Percentiles rank a stretch among this genome's conserved stretches.
Conservation (phyloP, 2,797 vertebrate genomes). For the Lophotriccus pileatus region DNA sequence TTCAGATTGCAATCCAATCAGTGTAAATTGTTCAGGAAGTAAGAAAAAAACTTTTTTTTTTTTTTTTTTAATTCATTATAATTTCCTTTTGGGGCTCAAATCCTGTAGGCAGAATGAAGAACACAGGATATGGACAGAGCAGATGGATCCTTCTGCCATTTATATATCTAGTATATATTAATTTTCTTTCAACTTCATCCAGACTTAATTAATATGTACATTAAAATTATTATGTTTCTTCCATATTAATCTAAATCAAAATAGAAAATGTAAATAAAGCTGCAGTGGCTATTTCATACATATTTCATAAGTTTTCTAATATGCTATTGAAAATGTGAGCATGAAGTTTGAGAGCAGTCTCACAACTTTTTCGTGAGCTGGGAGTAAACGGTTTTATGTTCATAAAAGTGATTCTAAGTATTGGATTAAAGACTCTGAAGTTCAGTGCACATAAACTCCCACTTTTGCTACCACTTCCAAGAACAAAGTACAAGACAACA, state of each 20-base stretch:
- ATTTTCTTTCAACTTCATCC: not conserved
- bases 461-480: not conserved
- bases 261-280: not conserved
- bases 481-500: not conserved
- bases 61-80: not conserved
- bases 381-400: not conserved
- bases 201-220: not conserved
- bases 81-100: slow-evolving; percentile 32
- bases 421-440: not conserved
- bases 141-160: not conserved
- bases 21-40: slow-evolving; percentile 43
- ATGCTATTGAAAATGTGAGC: not conserved
- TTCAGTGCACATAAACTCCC: not conserved
- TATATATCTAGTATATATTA: not conserved
- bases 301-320: not conserved
- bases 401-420: not conserved
- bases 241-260: not conserved
- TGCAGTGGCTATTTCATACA: not conserved
- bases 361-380: not conserved
- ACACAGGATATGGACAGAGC: not conserved
- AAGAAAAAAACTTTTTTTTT: not conserved
- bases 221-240: not conserved
- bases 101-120: slow-evolving; percentile 24
- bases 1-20: slow-evolving; percentile 59
- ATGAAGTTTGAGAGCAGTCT: not conserved